Conservation (phyloP, 92 coral and sea anemone species). For the Phenganax stokvisi region DNA sequence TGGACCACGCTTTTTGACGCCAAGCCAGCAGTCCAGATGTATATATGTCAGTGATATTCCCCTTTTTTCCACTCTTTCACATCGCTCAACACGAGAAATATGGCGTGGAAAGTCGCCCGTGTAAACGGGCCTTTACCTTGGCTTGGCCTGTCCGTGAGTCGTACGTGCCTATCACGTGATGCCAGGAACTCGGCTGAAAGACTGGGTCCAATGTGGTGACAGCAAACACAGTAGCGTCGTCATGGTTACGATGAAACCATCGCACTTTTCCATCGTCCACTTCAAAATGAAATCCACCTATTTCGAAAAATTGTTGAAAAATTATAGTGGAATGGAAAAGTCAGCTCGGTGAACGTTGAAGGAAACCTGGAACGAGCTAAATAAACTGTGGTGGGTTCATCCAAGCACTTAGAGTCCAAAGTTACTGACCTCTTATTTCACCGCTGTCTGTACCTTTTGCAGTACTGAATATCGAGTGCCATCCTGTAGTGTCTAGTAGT, state of each 20-base stretch:
- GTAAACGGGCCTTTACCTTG: conserved; percentile 57
- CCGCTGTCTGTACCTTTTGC: conserved; percentile 62
- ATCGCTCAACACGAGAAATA: not conserved
- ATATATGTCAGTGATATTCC: too few species aligned
- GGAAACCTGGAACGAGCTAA: not conserved
- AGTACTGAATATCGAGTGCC: conserved; percentile 87
- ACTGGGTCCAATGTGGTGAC: conserved; percentile 61
- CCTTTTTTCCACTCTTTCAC: too few species aligned
- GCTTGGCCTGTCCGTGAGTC: conserved; percentile 60
- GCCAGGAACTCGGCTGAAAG: conserved; percentile 73
- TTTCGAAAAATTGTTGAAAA: not conserved
- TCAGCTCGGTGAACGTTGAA: not conserved
- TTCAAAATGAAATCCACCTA: conserved; percentile 98
- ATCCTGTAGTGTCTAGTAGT: conserved; percentile 61
- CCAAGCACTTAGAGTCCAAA: not conserved
- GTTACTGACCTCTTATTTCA: conserved; percentile 59
- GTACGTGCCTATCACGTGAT: conserved; percentile 83
- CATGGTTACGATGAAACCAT: conserved; percentile 86
- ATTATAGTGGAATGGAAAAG: not conserved
- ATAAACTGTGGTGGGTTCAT: not conserved
- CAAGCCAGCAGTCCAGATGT: too few species aligned
- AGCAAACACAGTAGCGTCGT: conserved; percentile 66
- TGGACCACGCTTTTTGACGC: too few species aligned
- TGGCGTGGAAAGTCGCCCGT: not conserved
- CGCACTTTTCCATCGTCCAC: conserved; percentile 84